Evolutionary conservation across 2,888 invertebrate species (phyloP), one percentile per base, ranked within the genome.

Genomic region (Cheilosia variabilis): DNA sequence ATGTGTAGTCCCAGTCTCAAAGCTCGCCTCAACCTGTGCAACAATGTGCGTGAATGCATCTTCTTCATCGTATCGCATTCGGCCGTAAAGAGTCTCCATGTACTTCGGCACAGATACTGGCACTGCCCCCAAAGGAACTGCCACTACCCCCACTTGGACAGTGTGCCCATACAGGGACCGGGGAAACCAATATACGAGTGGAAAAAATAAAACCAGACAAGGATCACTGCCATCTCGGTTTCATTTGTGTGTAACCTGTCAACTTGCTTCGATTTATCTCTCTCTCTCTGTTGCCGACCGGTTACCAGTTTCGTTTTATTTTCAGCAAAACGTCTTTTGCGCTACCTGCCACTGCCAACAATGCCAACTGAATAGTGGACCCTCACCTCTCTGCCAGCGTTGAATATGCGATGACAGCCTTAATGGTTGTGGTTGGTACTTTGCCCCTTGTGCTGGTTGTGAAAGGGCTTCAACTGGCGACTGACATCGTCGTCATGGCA

Each of bases 181-280:
- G 72, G 72, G 80, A 76, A 77, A 81, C 68, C 81, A 45, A 57
- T 76, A 80, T 71, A 75, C 5, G 43, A 52, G 24, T 24, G 13
- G 34, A 31, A 55, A 57, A 55, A 34, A 75, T 53, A 57, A 68
- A 60, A 55, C 47, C 60, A 43, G 71, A 81, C 76, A 76, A 76
- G 72, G 71, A 82, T 87, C 80, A 78, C 72, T 81, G 76, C 81
- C 84, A 86, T 86, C 81, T 84, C 87, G 63, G 86, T 88, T 88
- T 88, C 88, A 88, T 88, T 88, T 87, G 87, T 88, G 87, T 88
- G 88, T 88, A 87, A 88, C 75, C 88, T 88, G 88, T 88, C 88
- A 88, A 83, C 81, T 75, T 81, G 81, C 80, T 72, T 87, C 88
- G 88, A 88, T 88, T 88, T 88, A 88, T 88, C 87, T 88, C 78